Percentiles rank a stretch among this genome's conserved stretches.
Conservation (phyloP, 2,797 vertebrate genomes). For the Pelobates cultripes region DNA sequence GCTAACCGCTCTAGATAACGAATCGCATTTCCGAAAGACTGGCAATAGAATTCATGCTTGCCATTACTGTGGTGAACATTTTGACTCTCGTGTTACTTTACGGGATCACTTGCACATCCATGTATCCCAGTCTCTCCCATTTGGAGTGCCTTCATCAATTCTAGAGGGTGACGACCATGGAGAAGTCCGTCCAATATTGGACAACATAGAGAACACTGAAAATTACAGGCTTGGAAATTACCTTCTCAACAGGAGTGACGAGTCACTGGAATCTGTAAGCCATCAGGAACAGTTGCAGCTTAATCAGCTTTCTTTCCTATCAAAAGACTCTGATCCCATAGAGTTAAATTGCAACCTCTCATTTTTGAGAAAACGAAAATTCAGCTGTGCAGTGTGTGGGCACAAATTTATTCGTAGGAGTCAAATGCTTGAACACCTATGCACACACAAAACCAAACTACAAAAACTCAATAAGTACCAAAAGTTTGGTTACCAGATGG, state of each 20-base stretch:
- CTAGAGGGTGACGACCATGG: conserved; percentile 80
- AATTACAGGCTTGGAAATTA: conserved; percentile 67
- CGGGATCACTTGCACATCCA: conserved; percentile 90
- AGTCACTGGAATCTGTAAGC: conserved; percentile 64
- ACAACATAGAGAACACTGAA: conserved; percentile 69
- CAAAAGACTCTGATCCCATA: conserved; percentile 71
- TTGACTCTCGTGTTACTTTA: conserved; percentile 81
- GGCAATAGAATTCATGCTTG: conserved; percentile 78
- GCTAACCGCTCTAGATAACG: conserved; percentile 69
- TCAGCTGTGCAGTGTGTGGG: conserved; percentile 88
- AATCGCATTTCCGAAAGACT: conserved; percentile 72
- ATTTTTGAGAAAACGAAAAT: conserved; percentile 89
- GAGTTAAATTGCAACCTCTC: conserved; percentile 81
- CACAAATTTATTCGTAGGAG: conserved; percentile 87
- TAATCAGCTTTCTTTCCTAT: conserved; percentile 81
- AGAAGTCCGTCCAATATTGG: conserved; percentile 76
- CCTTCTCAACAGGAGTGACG: conserved; percentile 66
- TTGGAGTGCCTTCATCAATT: conserved; percentile 75
- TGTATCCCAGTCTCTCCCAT: conserved; percentile 77
- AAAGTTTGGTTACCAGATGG: conserved; percentile 77
- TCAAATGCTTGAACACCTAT: conserved; percentile 94
- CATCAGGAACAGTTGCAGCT: conserved; percentile 84
- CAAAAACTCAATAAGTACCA: conserved; percentile 82
- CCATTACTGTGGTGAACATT: conserved; percentile 91
- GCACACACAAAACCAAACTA: conserved; percentile 85